These are phyloP conservation scores for Quadroppia sp. DNA, from an alignment of 2,888 invertebrate species.

Conservation along the genomic window DNA sequence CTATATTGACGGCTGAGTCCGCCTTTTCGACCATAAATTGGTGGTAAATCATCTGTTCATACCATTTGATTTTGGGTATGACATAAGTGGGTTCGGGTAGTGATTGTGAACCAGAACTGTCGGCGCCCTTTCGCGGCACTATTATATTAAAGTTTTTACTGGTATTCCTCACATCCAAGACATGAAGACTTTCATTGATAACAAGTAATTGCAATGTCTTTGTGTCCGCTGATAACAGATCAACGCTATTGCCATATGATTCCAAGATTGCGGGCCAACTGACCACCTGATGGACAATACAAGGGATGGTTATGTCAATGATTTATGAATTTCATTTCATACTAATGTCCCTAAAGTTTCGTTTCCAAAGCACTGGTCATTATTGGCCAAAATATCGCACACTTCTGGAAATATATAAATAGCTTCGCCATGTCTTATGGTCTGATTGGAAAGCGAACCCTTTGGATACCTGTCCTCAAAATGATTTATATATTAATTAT, in stretches of 20 bases:
- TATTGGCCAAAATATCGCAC: slow-evolving; percentile 47
- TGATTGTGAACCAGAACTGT: slow-evolving; percentile 33
- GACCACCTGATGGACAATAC: slow-evolving; percentile 49
- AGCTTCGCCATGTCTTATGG: slow-evolving; percentile 49
- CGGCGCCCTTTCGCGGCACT: slow-evolving; percentile 47
- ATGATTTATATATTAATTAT: neutral
- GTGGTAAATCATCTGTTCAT: slow-evolving; percentile 50
- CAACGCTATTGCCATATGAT: slow-evolving; percentile 49
- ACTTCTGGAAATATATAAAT: slow-evolving; percentile 49
- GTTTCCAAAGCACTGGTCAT: slow-evolving; percentile 47
- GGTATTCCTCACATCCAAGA: slow-evolving; percentile 47
- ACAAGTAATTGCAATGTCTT: slow-evolving; percentile 49
- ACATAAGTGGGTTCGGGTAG: slow-evolving; percentile 47
- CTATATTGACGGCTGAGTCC: slow-evolving; percentile 49
- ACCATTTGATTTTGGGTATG: slow-evolving; percentile 47
- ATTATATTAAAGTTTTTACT: slow-evolving; percentile 48
- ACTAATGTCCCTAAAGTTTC: slow-evolving; percentile 49
- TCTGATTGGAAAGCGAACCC: slow-evolving; percentile 47
- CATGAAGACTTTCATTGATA: slow-evolving; percentile 47
- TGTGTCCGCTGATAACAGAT: slow-evolving; percentile 48
- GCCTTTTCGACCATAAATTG: slow-evolving; percentile 49
- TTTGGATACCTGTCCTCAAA: slow-evolving; percentile 46
- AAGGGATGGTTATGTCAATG: too few species aligned
- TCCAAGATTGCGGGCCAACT: slow-evolving; percentile 49
- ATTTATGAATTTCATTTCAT: too few species aligned